Percentiles rank a stretch among this genome's conserved stretches.
phyloP scores from a whole-genome alignment of 2,113 vertebrate species.

The Takifugu bimaculatus region DNA sequence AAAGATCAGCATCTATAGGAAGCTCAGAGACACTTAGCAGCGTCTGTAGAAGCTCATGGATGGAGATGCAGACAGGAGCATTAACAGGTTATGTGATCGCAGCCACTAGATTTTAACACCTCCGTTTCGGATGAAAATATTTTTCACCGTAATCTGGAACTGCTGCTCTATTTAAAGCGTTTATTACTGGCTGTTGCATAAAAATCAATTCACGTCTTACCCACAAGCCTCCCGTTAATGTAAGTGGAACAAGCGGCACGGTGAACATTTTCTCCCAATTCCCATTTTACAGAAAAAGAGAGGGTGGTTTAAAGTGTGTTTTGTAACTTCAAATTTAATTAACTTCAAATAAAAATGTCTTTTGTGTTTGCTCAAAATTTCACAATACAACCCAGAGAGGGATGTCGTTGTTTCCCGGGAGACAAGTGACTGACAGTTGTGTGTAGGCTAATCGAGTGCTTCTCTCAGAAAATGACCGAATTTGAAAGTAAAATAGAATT shows the following conservation, averaged over 20 bases:
- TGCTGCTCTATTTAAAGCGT: too few relatives aligned
- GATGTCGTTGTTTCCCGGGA: too few relatives aligned
- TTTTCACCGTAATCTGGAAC: too few relatives aligned
- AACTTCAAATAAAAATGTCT: slow-evolving; percentile 26
- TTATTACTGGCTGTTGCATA: too few relatives aligned
- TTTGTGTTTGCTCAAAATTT: slow-evolving; percentile 18
- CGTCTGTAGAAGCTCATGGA: slow-evolving; percentile 37
- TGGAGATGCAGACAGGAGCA: background rate
- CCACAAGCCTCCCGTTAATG: background rate
- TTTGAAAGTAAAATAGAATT: too few relatives aligned
- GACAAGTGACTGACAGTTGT: too few relatives aligned
- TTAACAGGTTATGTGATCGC: slow-evolving; percentile 1
- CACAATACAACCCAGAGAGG: too few relatives aligned
- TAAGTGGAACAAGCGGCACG: background rate
- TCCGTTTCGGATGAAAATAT: too few relatives aligned
- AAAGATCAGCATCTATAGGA: slow-evolving; percentile 41
- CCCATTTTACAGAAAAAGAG: background rate
- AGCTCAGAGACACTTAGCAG: slow-evolving; percentile 26
- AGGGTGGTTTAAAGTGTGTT: slow-evolving; percentile 5
- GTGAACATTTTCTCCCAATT: background rate
- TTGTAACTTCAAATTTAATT: slow-evolving; percentile 22
- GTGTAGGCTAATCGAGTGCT: too few relatives aligned
- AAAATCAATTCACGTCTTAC: too few relatives aligned
- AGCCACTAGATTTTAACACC: too few relatives aligned
- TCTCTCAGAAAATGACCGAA: slow-evolving; percentile 3